Evolutionary conservation across 2,888 invertebrate species (phyloP).

Genomic region (Nowickia ferox): DNA sequence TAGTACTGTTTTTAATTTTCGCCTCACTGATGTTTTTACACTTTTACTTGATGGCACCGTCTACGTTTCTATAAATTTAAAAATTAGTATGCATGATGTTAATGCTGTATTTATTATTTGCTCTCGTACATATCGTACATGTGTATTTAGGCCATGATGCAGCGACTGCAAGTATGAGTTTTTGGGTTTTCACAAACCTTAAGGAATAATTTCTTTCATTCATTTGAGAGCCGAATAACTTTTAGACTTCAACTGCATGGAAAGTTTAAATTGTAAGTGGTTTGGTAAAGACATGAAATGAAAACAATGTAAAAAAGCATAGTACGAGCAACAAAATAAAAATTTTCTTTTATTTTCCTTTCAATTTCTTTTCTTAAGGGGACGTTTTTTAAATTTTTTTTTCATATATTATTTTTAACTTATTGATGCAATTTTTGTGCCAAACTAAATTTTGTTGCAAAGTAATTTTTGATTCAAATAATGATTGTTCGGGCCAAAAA

Average conservation of each 20-base stretch:
- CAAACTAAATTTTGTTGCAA: constrained; percentile 51
- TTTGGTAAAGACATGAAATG: constrained; percentile 35
- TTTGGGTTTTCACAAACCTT: constrained; percentile 31
- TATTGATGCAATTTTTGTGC: constrained; percentile 40
- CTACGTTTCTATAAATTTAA: neutral
- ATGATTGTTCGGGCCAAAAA: constrained; percentile 44
- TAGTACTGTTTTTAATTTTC: too few relatives aligned
- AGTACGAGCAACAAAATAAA: constrained; percentile 53
- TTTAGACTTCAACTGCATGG: constrained; percentile 52
- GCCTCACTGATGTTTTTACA: too few relatives aligned
- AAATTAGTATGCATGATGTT: constrained; percentile 41
- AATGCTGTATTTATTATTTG: constrained; percentile 43
- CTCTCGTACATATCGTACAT: neutral
- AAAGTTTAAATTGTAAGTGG: constrained; percentile 51
- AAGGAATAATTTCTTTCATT: constrained; percentile 45
- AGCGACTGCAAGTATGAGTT: constrained; percentile 4
- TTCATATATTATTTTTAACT: neutral
- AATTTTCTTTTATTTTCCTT: constrained; percentile 51
- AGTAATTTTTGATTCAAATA: constrained; percentile 42
- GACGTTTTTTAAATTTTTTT: constrained; percentile 35
- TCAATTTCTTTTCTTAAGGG: constrained; percentile 38
- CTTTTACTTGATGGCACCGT: neutral
- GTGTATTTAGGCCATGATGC: neutral
- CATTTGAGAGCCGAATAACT: constrained; percentile 34
- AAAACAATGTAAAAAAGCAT: constrained; percentile 11